Percentiles rank a stretch among this genome's conserved stretches.
phyloP scores from a whole-genome alignment of 2,113 vertebrate species.

The Hoplias malabaricus region DNA sequence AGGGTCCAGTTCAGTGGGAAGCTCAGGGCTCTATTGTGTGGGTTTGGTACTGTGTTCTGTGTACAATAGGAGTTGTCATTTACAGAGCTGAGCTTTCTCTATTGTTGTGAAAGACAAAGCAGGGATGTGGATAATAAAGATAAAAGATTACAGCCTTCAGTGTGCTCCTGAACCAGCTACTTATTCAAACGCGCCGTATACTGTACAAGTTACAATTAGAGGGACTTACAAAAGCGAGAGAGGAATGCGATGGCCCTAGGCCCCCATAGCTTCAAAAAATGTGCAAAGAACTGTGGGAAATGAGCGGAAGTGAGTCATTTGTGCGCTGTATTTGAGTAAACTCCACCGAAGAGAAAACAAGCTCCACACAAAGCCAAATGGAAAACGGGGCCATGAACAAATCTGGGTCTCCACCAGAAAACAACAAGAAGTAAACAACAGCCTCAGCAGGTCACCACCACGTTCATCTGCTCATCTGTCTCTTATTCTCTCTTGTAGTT shows the following conservation, averaged over 20 bases:
- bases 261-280: not conserved
- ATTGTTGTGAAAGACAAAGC: slow-evolving; percentile 24
- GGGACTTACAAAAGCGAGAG: slow-evolving; percentile 8
- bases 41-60: not conserved
- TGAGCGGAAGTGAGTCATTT: slow-evolving; percentile 38
- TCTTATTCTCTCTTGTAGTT: too few species aligned
- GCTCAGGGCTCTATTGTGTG: not conserved
- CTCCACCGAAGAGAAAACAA: not conserved
- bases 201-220: slow-evolving; percentile 14
- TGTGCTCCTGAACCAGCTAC: slow-evolving; percentile 12
- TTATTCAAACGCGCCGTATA: slow-evolving; percentile 7
- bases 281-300: slow-evolving; percentile 25
- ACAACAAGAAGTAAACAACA: not conserved
- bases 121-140: slow-evolving; percentile 8
- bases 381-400: not conserved
- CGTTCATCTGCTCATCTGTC: not conserved
- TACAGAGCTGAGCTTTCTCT: not conserved
- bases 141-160: slow-evolving; percentile 33
- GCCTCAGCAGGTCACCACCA: not conserved
- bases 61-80: slow-evolving; percentile 7
- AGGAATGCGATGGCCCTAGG: slow-evolving; percentile 15
- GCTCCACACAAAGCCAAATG: not conserved
- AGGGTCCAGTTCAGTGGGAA: not conserved
- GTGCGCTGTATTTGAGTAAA: not conserved
- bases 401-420: not conserved